These are phyloP conservation scores for Sarcoramphus papa DNA, from an alignment of 2,797 vertebrate species.

Conservation along the genomic window DNA sequence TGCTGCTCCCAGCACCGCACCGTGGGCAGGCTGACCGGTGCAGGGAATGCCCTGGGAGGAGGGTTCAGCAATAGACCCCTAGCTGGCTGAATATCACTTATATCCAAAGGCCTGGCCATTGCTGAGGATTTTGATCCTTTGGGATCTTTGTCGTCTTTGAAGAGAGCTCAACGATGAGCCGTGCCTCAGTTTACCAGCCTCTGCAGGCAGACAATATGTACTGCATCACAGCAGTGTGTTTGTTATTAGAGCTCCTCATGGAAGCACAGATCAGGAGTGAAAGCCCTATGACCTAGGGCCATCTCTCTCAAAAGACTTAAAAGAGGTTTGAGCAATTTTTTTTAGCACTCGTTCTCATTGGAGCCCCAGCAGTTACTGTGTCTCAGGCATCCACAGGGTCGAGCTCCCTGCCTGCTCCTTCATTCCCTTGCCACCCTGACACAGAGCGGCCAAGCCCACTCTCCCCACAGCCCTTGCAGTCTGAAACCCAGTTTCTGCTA, in stretches of 20 bases:
- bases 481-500: not conserved
- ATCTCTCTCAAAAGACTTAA: not conserved
- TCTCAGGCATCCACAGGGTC: rapidly evolving
- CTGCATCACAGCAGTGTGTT: rapidly evolving
- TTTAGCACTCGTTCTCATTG: not conserved
- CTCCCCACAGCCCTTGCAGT: not conserved
- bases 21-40: not conserved
- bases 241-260: not conserved
- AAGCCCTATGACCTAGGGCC: not conserved
- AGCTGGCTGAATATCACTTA: not conserved
- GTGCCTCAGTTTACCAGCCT: not conserved
- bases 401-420: not conserved
- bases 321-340: not conserved
- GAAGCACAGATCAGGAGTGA: not conserved
- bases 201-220: rapidly evolving
- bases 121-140: not conserved
- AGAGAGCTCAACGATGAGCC: rapidly evolving
- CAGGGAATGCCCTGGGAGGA: not conserved
- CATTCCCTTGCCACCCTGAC: not conserved
- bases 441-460: not conserved
- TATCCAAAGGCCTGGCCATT: not conserved
- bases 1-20: not conserved
- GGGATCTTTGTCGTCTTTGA: not conserved
- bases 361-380: not conserved
- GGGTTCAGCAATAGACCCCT: not conserved